Percentiles rank a stretch among this genome's conserved stretches.
Conservation (phyloP, 1,140 invertebrate genomes). For the Hyles euphorbiae region DNA sequence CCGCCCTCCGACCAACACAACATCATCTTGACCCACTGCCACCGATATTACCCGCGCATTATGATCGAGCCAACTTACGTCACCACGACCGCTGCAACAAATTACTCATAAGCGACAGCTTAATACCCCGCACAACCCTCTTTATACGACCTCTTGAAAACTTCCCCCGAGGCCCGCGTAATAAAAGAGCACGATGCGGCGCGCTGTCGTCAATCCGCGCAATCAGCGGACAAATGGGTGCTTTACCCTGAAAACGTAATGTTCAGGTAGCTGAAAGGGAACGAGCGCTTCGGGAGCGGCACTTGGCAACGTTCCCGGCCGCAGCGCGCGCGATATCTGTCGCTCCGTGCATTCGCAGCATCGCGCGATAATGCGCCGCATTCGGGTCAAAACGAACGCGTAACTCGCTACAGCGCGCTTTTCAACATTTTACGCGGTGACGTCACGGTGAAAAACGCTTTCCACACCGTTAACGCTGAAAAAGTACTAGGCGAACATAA, state of each 20-base stretch:
- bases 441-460: slow-evolving; percentile 44
- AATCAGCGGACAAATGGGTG: neutral
- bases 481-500: slow-evolving; percentile 58
- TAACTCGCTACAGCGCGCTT: neutral
- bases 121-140: neutral
- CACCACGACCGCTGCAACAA: slow-evolving; percentile 3
- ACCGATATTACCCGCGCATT: slow-evolving; percentile 9
- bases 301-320: slow-evolving; percentile 17
- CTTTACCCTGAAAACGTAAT: neutral
- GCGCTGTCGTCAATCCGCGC: neutral
- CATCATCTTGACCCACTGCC: slow-evolving; percentile 14
- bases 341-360: slow-evolving; percentile 5
- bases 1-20: slow-evolving; percentile 7
- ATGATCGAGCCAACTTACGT: slow-evolving; percentile 12
- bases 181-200: too few species aligned
- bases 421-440: slow-evolving; percentile 14
- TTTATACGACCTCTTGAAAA: too few species aligned
- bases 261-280: neutral
- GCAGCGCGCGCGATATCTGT: neutral
- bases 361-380: neutral
- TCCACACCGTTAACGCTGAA: slow-evolving; percentile 44
- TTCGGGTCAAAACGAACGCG: slow-evolving; percentile 1
- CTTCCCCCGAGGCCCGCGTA: neutral
- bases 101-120: too few species aligned
- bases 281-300: neutral